Evolutionary conservation across 2,797 vertebrate species (phyloP).

Genomic region (Spea hammondii): DNA sequence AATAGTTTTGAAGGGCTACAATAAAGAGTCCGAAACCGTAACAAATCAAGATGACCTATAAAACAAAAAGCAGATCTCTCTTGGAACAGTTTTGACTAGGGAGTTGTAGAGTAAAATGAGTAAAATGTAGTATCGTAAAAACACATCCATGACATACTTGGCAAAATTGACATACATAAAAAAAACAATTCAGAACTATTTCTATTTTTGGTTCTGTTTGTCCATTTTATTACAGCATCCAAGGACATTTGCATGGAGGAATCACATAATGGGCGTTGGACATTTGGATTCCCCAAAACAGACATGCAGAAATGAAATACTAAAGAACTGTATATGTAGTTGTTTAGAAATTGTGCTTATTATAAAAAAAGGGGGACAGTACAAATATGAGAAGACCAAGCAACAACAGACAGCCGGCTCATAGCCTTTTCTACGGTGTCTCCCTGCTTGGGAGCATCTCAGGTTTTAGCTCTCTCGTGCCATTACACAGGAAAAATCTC

Average conservation of each 20-base stretch:
- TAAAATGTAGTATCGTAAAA: constrained; percentile 35
- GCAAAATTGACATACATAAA: neutral
- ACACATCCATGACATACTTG: constrained; percentile 46
- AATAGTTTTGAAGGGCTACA: neutral
- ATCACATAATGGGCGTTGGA: neutral
- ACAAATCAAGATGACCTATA: neutral
- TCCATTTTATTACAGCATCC: neutral
- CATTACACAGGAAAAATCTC: no score
- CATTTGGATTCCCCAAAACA: neutral
- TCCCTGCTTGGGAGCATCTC: no score
- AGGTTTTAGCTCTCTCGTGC: no score
- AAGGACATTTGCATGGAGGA: neutral
- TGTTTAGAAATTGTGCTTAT: no score
- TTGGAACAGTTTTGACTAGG: neutral
- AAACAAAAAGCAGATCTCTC: constrained; percentile 10
- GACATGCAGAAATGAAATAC: neutral
- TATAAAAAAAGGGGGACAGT: no score
- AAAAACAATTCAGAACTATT: neutral
- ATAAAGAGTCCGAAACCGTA: constrained; percentile 9
- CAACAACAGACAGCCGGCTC: no score
- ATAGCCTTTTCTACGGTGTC: no score
- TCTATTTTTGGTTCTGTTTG: neutral
- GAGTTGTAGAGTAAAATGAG: neutral
- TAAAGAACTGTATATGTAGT: neutral
- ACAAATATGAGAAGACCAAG: no score